Evolutionary conservation across 2,797 vertebrate species (phyloP).

Genomic region (Sphenopsis melanotis): DNA sequence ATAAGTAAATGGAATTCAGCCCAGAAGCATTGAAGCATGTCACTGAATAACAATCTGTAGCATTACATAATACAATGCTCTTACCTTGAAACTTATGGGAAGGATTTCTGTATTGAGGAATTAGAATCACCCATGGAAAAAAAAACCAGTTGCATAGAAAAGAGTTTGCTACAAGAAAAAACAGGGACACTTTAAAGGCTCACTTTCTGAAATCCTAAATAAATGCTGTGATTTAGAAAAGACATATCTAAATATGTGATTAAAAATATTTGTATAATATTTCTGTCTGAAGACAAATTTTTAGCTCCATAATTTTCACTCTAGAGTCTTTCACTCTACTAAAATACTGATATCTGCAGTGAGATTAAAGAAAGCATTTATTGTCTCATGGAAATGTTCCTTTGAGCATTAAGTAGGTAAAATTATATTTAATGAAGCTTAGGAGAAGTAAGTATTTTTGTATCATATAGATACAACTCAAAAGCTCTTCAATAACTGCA

Average conservation of each 20-base stretch:
- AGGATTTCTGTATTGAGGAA: background rate
- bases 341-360: background rate
- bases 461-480: background rate
- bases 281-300: background rate
- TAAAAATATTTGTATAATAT: background rate
- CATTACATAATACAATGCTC: constrained; percentile 10
- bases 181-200: background rate
- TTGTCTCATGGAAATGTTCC: background rate
- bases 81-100: background rate
- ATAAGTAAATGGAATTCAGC: constrained; percentile 52
- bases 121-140: background rate
- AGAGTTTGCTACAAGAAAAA: background rate
- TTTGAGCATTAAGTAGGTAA: background rate
- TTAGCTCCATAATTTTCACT: background rate
- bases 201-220: background rate
- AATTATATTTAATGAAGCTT: background rate
- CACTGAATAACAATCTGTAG: constrained; percentile 22
- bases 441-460: background rate
- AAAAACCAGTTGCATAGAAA: background rate
- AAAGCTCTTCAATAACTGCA: background rate
- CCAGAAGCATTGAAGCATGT: constrained; percentile 1
- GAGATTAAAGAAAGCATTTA: background rate
- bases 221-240: background rate
- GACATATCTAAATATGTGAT: background rate
- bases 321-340: background rate